Base-by-base conservation (phyloP, 2,113 vertebrate species). In the Trematomus loennbergii region DNA sequence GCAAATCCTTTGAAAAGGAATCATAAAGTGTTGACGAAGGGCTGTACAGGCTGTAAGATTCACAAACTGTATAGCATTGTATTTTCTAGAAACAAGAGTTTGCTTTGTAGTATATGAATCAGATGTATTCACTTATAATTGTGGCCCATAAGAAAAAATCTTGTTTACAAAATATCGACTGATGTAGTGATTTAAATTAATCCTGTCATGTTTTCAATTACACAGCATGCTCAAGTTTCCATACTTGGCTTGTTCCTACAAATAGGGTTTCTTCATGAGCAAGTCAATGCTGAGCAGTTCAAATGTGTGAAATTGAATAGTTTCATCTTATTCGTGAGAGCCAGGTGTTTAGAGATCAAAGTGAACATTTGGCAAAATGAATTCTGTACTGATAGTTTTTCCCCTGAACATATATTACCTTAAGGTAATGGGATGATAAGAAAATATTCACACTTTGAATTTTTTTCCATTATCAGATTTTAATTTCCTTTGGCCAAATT, bases 251-350 rank as follows among this genome's bases (percentile, higher is more conserved):
- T 69, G 64, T 63, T 90, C 70, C 67, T 70, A 78, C 79, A 88
- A 88, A 90, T 78, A 83, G 53, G 72, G 63, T 89, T 93, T 87
- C 84, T 87, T 89, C 78, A 84, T 88, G 87, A 92, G 87, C 73
- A 84, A 78, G 81, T 88, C 87, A 87, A 75, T 74, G 67, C 57
- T 22, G 82, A 85, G 75, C 74, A 66, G 73, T 74, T 87, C 87
- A 92, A 92, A 89, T 70, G 89, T 91, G 89, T 93, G 92, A 94
- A 93, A 94, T 94, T 89, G 87, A 93, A 93, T 92, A 87, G 87
- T 92, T 94, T 91, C 83, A 88, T 94, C 88, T 92, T 65, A 81
- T 92, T 89, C 85, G 66, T 65, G 75, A 72, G 75, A 83, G 80
- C 83, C 0, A 49, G 65, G 69, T 84, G 77, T 92, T 89, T 88